A percentile compares a stretch with the other conserved stretches of the same genome.
Evolutionary conservation across 2,888 invertebrate species (phyloP).

Genomic region (Petrolisthes cinctipes): DNA sequence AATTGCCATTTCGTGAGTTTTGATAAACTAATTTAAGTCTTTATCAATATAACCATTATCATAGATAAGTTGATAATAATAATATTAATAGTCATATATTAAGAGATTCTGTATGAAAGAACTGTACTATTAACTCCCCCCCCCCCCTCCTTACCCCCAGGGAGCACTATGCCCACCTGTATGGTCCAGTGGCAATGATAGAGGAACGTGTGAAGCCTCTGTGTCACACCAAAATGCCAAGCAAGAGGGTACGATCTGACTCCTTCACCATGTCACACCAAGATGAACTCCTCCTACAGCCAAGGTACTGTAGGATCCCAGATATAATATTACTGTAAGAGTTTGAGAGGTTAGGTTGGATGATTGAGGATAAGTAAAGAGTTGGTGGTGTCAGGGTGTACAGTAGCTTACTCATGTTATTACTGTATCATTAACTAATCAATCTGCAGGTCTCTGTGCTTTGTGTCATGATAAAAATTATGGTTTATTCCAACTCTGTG

Average conservation of each 20-base stretch:
- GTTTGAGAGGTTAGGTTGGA: no score
- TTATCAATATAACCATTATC: not conserved
- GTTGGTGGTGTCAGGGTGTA: not conserved
- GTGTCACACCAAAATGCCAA: not conserved
- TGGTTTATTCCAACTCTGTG: no score
- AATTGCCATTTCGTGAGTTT: constrained; percentile 67
- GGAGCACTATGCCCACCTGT: constrained; percentile 64
- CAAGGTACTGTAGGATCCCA: not conserved
- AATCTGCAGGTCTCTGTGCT: no score
- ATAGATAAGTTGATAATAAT: not conserved
- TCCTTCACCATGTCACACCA: constrained; percentile 29
- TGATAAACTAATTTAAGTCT: not conserved
- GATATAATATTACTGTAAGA: no score
- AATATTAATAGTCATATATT: not conserved
- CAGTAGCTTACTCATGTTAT: not conserved
- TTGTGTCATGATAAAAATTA: no score
- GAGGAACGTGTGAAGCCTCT: constrained; percentile 51
- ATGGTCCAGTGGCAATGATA: constrained; percentile 62
- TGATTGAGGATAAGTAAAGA: no score
- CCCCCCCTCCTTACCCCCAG: constrained; percentile 1
- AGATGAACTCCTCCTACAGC: constrained; percentile 31
- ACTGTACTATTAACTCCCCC: not conserved
- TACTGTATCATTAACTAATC: not conserved
- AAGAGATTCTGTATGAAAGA: not conserved
- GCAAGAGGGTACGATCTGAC: not conserved